Evolutionary conservation across 2,797 vertebrate genomes (phyloP), one percentile per base, ranked within the genome.

Genomic region (Ciconia nigra): DNA sequence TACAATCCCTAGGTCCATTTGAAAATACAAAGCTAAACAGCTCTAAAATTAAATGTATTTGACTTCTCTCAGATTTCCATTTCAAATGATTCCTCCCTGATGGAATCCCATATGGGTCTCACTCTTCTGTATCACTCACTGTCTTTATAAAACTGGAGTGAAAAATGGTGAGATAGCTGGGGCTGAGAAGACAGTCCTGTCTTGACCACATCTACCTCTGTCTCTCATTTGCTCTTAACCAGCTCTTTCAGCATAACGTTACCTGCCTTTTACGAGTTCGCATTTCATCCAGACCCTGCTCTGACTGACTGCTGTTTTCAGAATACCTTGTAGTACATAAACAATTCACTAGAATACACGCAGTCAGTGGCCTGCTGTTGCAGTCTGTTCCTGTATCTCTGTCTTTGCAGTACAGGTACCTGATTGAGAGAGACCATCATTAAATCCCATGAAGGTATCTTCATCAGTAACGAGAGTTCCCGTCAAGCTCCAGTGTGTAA

Each of bases 401-500:
- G n/a, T 22, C 29, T 80, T 14, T 55, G 58, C 62, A 47, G 35
- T 22, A 5, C 49, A 29, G 24, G 37, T 97, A 99, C 99, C 99
- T 98, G 99, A 99, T 86, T 99, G 99, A 69, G 99, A 99, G 54
- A 99, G 98, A 18, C 99, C 99, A 19, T 99, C 99, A 3, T 98
- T 99, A 96, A 99, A 99, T 59, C 99, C 99, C 98, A 99, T 99
- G 96, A 99, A 99, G 4, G 98, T 98, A 91, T 99, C 99, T 93
- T 99, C 99, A 76, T 99, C 99, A 13, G 98, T 97, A 73, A 98
- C 98, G 2, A 98, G 98, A 84, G 98, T 99, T 87, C 99, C 99
- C 3, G 98, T 99, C 93, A 99, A 97, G 97, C 99, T 99, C 99
- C 99, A 99, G 98, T 99, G 99, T 6, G 99, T 99, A 70, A 99